These are phyloP conservation scores for Lutjanus erythropterus DNA, from an alignment of 2,113 vertebrate genomes.

Conservation along the genomic window DNA sequence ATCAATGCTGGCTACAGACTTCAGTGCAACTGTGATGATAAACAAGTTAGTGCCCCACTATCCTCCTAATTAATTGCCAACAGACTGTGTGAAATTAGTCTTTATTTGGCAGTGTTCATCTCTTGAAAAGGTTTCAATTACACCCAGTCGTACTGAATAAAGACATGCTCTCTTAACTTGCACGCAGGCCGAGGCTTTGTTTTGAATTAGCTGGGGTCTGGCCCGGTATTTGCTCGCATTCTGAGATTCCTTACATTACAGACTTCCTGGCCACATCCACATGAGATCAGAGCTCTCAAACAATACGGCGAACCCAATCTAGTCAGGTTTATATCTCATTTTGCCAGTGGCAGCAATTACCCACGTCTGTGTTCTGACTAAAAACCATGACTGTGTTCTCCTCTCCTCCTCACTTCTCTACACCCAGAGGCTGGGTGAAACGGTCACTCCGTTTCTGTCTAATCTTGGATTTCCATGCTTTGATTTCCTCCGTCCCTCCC, in stretches of 20 bases:
- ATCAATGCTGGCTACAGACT: conserved; percentile 22
- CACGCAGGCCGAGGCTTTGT: conserved; percentile 15
- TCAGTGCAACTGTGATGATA: conserved; percentile 8
- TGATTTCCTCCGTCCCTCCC: conserved; percentile 57
- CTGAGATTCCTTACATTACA: conserved; percentile 13
- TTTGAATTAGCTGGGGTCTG: conserved; percentile 28
- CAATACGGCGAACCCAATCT: conserved; percentile 42
- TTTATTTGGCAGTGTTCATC: neutral
- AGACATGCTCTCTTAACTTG: conserved; percentile 11
- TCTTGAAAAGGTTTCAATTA: conserved; percentile 35
- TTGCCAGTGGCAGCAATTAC: conserved; percentile 75
- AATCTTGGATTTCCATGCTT: conserved; percentile 73
- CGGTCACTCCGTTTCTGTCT: conserved; percentile 59
- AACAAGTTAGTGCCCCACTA: conserved; percentile 24
- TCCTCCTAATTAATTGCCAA: conserved; percentile 18
- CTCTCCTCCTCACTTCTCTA: conserved; percentile 44
- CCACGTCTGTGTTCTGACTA: conserved; percentile 68
- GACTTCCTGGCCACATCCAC: conserved; percentile 20
- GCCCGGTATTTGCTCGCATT: conserved; percentile 7
- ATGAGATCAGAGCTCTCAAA: conserved; percentile 38
- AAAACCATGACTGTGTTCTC: conserved; percentile 69
- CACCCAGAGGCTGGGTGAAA: conserved; percentile 82
- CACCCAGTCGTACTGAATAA: neutral
- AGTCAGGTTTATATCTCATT: conserved; percentile 55
- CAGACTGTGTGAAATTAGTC: conserved; percentile 12